These are phyloP conservation scores for Spicauda simplicius DNA, from an alignment of 2,888 invertebrate genomes.

Conservation along the genomic window DNA sequence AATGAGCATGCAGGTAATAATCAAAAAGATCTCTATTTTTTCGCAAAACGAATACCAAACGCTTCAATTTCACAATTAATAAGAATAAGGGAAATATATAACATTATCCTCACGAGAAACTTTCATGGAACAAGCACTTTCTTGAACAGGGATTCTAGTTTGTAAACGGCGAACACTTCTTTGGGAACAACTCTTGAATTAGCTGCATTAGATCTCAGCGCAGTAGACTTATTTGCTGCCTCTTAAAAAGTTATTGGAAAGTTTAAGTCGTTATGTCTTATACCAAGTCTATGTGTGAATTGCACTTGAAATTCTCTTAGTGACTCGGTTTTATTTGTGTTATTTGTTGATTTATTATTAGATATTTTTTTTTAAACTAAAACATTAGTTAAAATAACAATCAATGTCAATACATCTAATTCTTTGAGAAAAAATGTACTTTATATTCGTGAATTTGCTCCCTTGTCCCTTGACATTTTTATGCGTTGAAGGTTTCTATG, in stretches of 20 bases:
- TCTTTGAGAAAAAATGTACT: no score
- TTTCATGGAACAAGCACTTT: conserved; percentile 49
- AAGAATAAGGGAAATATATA: background rate
- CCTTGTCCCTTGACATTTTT: no score
- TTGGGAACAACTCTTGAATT: conserved; percentile 58
- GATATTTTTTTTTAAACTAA: no score
- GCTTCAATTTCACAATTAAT: no score
- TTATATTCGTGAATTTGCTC: no score
- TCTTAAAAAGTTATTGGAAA: conserved; percentile 13
- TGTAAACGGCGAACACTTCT: conserved; percentile 60
- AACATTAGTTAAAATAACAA: no score
- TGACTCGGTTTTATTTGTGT: background rate
- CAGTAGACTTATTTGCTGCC: conserved; percentile 3
- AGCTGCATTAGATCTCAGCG: conserved; percentile 45
- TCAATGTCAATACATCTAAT: no score
- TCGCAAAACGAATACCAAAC: no score
- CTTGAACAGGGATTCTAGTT: conserved; percentile 60
- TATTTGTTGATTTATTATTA: background rate
- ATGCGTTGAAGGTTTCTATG: no score
- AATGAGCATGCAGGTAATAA: no score
- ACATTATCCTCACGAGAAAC: background rate
- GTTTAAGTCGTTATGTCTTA: background rate
- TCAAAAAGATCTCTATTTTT: no score
- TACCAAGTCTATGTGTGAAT: background rate
- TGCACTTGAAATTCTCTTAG: background rate